Evolutionary conservation across 2,888 invertebrate genomes (phyloP).

Genomic region (Macrosiphum euphorbiae): DNA sequence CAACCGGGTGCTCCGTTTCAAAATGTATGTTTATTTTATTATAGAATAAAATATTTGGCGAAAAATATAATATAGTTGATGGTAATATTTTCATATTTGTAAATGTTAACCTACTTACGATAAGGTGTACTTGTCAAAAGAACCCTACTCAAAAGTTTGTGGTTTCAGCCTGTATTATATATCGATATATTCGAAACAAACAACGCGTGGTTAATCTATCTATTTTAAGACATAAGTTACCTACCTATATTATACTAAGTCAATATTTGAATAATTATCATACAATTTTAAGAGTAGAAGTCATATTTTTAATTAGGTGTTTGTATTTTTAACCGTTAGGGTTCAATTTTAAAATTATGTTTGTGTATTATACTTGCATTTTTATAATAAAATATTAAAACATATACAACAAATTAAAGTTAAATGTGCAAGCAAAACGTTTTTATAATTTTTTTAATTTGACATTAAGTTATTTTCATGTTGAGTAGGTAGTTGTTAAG

Average conservation of each 20-base stretch:
- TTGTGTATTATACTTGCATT: not conserved
- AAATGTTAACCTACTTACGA: slow-evolving; percentile 5
- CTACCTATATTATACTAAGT: not conserved
- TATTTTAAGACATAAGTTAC: not conserved
- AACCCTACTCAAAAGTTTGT: not conserved
- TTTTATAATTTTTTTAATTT: not conserved
- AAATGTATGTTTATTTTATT: not conserved
- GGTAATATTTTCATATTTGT: not conserved
- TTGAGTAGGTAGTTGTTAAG: not conserved
- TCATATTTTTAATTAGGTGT: not conserved
- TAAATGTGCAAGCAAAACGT: not conserved
- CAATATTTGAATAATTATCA: not conserved
- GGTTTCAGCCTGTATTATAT: not conserved
- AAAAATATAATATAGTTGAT: not conserved
- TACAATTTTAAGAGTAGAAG: not conserved
- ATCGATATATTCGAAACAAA: not conserved
- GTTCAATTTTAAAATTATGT: not conserved
- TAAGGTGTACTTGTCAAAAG: not conserved
- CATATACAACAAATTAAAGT: not conserved
- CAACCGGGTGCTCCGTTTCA: too few relatives aligned
- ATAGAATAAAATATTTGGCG: not conserved
- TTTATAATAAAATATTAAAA: not conserved
- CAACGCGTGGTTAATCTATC: not conserved
- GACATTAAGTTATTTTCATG: not conserved
- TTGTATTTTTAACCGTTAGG: not conserved